A percentile compares a stretch with the other conserved stretches of the same genome.
Evolutionary conservation across 2,888 invertebrate species (phyloP).

Genomic region (Cantharis rustica): DNA sequence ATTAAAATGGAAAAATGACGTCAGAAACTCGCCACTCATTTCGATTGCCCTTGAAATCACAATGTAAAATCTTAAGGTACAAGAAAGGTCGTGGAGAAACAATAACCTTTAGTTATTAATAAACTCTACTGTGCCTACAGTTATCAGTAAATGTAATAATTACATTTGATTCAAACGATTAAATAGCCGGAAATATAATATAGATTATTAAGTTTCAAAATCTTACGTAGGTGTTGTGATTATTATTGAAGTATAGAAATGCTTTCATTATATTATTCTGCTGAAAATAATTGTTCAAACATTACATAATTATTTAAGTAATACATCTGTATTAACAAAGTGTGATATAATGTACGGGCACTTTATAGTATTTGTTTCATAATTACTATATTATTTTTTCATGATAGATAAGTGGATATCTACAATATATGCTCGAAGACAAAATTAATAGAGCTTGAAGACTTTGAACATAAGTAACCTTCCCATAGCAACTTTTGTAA

Average conservation of each 20-base stretch:
- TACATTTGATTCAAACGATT: not conserved
- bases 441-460: not conserved
- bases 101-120: not conserved
- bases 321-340: not conserved
- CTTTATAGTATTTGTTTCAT: not conserved
- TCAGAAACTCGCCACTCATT: not conserved
- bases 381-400: not conserved
- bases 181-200: too few species aligned
- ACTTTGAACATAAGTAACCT: not conserved
- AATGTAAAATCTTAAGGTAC: not conserved
- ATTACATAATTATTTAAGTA: not conserved
- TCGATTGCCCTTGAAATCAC: not conserved
- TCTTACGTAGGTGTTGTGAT: too few species aligned
- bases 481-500: not conserved
- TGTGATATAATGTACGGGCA: not conserved
- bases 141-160: not conserved
- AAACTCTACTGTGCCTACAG: not conserved
- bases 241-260: not conserved
- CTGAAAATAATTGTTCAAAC: not conserved
- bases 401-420: not conserved
- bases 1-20: not conserved
- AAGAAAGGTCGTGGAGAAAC: not conserved
- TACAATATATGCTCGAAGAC: not conserved
- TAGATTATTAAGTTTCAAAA: not conserved
- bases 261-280: not conserved